These are phyloP conservation scores for Tragelaphus buxtoni DNA, from an alignment of 2,113 vertebrate genomes.

Conservation along the genomic window DNA sequence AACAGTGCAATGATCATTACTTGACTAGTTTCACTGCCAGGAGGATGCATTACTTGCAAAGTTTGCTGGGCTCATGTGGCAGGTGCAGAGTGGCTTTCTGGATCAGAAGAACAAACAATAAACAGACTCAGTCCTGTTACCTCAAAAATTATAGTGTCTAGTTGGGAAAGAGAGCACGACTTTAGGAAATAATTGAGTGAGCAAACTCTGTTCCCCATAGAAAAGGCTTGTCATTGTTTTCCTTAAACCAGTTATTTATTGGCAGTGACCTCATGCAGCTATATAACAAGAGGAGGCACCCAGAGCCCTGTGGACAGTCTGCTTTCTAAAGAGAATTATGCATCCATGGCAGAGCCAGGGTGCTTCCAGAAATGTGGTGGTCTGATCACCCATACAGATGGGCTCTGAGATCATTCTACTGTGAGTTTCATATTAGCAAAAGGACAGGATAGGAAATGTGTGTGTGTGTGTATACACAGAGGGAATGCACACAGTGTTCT, in stretches of 20 bases:
- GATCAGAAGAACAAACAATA: neutral
- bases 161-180: conserved; percentile 44
- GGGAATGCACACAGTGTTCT: neutral
- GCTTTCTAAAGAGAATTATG: conserved; percentile 44
- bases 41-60: neutral
- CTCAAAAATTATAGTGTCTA: conserved; percentile 52
- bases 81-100: conserved; percentile 14
- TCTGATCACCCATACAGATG: conserved; percentile 8
- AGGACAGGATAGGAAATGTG: neutral
- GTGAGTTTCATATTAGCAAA: conserved; percentile 14
- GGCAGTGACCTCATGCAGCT: conserved; percentile 33
- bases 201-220: conserved; percentile 55
- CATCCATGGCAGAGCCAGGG: neutral
- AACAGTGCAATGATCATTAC: conserved; percentile 38
- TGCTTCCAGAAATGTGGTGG: conserved; percentile 7
- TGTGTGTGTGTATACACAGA: neutral
- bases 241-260: conserved; percentile 67
- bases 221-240: conserved; percentile 65
- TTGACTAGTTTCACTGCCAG: conserved; percentile 11
- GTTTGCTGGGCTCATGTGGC: neutral
- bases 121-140: conserved; percentile 31
- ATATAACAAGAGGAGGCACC: conserved; percentile 31
- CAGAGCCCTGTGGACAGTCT: neutral
- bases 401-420: neutral
- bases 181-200: conserved; percentile 68